Evolutionary conservation across 2,113 vertebrate genomes (phyloP), one percentile per base, ranked within the genome.

Genomic region (Halcyon malimbica): DNA sequence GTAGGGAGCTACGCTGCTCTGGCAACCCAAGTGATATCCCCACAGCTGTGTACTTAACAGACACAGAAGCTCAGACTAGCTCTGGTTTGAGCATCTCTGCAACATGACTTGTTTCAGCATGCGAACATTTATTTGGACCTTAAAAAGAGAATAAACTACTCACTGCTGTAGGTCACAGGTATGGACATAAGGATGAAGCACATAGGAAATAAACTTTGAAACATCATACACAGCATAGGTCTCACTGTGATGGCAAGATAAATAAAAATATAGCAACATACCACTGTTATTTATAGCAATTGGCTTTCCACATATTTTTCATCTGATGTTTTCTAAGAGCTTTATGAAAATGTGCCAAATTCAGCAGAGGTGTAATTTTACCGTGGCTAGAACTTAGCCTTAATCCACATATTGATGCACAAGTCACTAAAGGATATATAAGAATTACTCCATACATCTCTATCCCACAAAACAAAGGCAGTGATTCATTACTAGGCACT

Each of bases 101-200:
- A 79, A 54, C 29, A 4, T 4, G 16, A 53, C 29, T 50, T 64
- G 24, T 37, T 65, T 37, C 25, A 29, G 41, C 5, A 24, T 9
- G 4, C 0, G 0, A 90, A 54, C 76, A 16, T 21, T n/a, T 51
- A 17, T 51, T 13, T 1, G 2, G 64, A 20, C 18, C 29, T 67
- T 18, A 26, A 56, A 56, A 56, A 73, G 11, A 53, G 18, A 44
- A 19, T 1, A 42, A 17, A 26, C 56, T 0, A 0, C 85, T 71
- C 29, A 9, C 29, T 80, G 50, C 33, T 53, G 37, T 33, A 75
- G 46, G 37, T 56, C 87, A 51, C 16, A 31, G 53, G 29, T 67
- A 56, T 15, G 53, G 67, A 78, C 0, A 1, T 57, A 42, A 73
- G 73, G 65, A 73, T 2, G 21, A 14, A 56, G 33, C n/a, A 60